Conservation (phyloP, 2,113 vertebrate genomes). For the Callorhinus ursinus region DNA sequence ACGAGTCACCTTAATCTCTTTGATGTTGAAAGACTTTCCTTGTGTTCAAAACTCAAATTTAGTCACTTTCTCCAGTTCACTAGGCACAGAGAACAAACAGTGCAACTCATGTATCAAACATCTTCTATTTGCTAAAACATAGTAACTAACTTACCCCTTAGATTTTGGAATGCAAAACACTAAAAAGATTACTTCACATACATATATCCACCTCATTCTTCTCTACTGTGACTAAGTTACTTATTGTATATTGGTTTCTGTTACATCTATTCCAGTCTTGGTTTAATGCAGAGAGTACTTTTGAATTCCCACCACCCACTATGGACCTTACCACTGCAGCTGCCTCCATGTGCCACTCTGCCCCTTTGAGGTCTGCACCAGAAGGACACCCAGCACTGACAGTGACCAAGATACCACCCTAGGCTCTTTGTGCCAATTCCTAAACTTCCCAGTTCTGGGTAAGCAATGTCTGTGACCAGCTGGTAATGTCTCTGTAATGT, state of each 20-base stretch:
- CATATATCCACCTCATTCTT: neutral
- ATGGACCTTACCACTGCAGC: neutral
- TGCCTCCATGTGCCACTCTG: neutral
- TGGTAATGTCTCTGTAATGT: neutral
- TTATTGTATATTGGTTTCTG: neutral
- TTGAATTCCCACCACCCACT: neutral
- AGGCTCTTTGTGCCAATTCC: neutral
- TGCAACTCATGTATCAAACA: neutral
- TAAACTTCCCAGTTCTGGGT: neutral
- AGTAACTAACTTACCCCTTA: neutral
- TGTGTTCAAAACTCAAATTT: conserved; percentile 23
- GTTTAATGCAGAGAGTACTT: neutral
- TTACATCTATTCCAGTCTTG: neutral
- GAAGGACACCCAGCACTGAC: neutral
- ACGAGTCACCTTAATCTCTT: neutral
- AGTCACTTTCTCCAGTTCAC: neutral
- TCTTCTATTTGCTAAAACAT: neutral
- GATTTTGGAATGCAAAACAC: neutral
- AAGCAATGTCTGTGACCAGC: neutral
- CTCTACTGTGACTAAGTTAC: neutral
- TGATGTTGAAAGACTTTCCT: neutral
- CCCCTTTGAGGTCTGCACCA: neutral
- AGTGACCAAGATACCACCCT: neutral
- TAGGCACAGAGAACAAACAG: neutral
- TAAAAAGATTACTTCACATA: neutral